Evolutionary conservation across 2,113 vertebrate genomes (phyloP).

Genomic region (Ginglymostoma cirratum): DNA sequence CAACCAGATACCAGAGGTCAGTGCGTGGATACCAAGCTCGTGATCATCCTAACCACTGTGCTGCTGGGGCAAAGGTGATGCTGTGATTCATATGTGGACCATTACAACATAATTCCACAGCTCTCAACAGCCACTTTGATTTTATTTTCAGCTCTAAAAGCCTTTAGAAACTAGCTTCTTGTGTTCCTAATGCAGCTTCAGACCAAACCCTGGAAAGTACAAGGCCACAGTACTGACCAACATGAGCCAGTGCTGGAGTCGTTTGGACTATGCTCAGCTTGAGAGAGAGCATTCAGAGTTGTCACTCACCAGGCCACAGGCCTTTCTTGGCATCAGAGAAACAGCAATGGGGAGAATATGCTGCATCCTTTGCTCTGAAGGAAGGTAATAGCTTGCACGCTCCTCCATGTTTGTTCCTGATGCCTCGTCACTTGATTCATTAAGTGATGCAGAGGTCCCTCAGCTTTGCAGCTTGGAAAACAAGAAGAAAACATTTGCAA

Average conservation of each 20-base stretch:
- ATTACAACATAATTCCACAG: neutral
- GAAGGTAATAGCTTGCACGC: conserved; percentile 59
- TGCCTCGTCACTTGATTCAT: conserved; percentile 72
- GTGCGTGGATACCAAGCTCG: neutral
- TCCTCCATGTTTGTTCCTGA: conserved; percentile 80
- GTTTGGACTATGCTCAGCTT: conserved; percentile 51
- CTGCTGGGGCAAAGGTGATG: neutral
- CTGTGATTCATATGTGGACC: neutral
- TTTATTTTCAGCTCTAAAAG: neutral
- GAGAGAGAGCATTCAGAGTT: conserved; percentile 55
- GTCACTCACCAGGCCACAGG: conserved; percentile 47
- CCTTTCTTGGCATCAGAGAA: conserved; percentile 73
- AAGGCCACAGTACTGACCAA: conserved; percentile 53
- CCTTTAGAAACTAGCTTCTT: neutral
- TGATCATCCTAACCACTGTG: neutral
- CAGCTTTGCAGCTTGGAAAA: conserved; percentile 58
- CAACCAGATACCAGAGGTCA: neutral
- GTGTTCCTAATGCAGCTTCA: conserved; percentile 60
- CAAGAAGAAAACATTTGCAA: conserved; percentile 64
- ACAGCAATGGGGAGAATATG: conserved; percentile 58
- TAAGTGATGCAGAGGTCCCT: conserved; percentile 62
- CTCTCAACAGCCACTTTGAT: neutral
- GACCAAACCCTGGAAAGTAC: conserved; percentile 53
- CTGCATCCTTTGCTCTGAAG: conserved; percentile 60
- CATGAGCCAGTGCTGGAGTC: conserved; percentile 51